Percentiles rank a stretch among this genome's conserved stretches.
These are phyloP conservation scores for Oreotrochilus melanogaster DNA, from an alignment of 2,113 vertebrate genomes.

Conservation along the genomic window DNA sequence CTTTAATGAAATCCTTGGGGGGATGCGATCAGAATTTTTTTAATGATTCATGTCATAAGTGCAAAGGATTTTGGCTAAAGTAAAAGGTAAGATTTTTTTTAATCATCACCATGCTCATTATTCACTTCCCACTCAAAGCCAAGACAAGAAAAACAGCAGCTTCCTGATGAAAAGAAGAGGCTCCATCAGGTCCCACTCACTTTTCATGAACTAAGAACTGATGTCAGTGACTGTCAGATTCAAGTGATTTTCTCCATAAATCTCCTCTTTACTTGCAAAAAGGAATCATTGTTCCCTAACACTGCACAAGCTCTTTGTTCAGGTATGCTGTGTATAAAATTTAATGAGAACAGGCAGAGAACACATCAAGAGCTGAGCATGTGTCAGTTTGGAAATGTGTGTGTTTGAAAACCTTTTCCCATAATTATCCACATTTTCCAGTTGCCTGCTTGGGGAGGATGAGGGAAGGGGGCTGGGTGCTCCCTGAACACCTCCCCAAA, in stretches of 20 bases:
- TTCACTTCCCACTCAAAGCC: conserved; percentile 69
- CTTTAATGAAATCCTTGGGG: conserved; percentile 43
- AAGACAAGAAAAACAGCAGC: conserved; percentile 66
- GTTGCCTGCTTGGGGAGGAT: neutral
- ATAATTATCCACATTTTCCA: conserved; percentile 35
- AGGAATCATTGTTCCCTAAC: conserved; percentile 70
- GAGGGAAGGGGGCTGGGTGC: neutral
- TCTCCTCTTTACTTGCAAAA: conserved; percentile 72
- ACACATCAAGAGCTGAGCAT: conserved; percentile 53
- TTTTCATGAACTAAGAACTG: conserved; percentile 73
- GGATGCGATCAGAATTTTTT: conserved; percentile 20
- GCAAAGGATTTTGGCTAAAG: conserved; percentile 51
- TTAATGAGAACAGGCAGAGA: conserved; percentile 71
- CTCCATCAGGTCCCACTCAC: conserved; percentile 71
- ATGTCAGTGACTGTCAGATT: conserved; percentile 76
- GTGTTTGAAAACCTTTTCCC: conserved; percentile 63
- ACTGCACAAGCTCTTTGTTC: conserved; percentile 64
- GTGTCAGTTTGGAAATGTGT: conserved; percentile 50
- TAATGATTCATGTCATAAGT: conserved; percentile 49
- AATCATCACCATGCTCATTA: conserved; percentile 66
- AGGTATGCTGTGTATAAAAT: conserved; percentile 70
- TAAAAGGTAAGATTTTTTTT: conserved; percentile 53
- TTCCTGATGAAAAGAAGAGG: conserved; percentile 66
- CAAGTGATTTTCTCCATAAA: conserved; percentile 73
- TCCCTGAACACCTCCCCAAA: neutral